Evolutionary conservation across 2,797 vertebrate genomes (phyloP).

Genomic region (Loris lydekkerianus): DNA sequence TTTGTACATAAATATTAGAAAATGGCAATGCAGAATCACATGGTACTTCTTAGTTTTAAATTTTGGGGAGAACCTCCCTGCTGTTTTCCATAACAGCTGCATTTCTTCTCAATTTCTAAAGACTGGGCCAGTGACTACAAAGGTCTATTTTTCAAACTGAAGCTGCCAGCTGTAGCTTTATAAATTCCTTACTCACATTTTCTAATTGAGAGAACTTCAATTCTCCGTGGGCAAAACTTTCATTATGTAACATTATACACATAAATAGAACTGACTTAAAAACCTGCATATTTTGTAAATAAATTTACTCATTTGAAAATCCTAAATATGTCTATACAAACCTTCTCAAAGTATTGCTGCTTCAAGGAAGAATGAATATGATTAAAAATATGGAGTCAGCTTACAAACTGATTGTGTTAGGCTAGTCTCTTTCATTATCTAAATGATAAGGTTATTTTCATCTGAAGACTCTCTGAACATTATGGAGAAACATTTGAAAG

Average conservation of each 20-base stretch:
- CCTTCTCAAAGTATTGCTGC: neutral
- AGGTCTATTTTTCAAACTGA: slow-evolving; percentile 9
- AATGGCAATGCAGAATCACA: neutral
- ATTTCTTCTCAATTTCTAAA: neutral
- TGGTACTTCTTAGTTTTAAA: neutral
- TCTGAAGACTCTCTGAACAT: neutral
- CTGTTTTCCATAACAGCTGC: neutral
- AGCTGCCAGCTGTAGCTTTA: neutral
- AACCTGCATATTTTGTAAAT: neutral
- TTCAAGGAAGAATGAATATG: neutral
- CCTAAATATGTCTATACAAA: neutral
- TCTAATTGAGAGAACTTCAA: slow-evolving; percentile 22
- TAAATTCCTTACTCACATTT: neutral
- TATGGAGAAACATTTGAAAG: neutral
- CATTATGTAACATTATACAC: neutral
- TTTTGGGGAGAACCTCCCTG: neutral
- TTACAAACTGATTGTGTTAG: neutral
- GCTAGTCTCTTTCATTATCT: neutral
- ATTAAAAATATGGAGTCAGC: neutral
- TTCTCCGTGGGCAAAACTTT: neutral
- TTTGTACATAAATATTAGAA: neutral
- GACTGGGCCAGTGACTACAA: neutral
- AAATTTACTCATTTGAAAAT: slow-evolving; percentile 30
- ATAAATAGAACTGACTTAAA: neutral
- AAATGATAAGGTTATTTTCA: slow-evolving; percentile 10